Base-by-base conservation (phyloP, 2,113 vertebrate species). In the Melanocharis versteri region DNA sequence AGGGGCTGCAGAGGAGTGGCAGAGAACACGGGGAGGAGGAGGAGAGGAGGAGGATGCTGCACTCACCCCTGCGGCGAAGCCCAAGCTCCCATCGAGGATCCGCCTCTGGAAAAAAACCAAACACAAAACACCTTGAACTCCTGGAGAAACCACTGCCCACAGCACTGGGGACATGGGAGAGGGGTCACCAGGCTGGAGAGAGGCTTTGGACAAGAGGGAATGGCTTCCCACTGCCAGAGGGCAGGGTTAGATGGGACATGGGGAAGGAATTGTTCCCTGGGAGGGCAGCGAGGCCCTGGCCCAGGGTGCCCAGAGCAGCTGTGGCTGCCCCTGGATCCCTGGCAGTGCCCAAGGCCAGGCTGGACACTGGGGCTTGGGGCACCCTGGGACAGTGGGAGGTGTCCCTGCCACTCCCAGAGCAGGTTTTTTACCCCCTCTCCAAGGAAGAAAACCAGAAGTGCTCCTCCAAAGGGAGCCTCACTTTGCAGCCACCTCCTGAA, bases 1-100 rank as follows among this genome's bases (percentile, higher is more conserved):
- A 5, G 7, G 14, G n/a, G 50, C 66, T 39, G 10, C 70, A 12
- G 17, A 5, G 7, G 14, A 31, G 50, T 62, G 35, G 10, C 70
- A 12, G 64, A n/a, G 80, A 18, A 1, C 4, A 33, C 12, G 21
- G 15, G 66, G 68, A 15, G 35, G 45, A 40, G 19, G 23, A 66
- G 39, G 1, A 58, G 9, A 58, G 27, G 71, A 37, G 30, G 11
- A 60, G 11, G 70, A 27, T 1, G 84, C 19, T 35, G 58, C 57
- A 98, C 98, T 99, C 86, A 99, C 99, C 99, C 99, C 99, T 1
- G 99, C 99, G 1, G 99, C 99, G 40, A 99, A 99, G 82, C 99
- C 99, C 65, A 99, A 97, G 96, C 99, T 99, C 82, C 99, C 99
- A 97, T 99, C 99, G 53, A 99, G 97, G 89, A 99, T 98, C 84